These are phyloP conservation scores for Mylabris sibirica DNA, from an alignment of 2,888 invertebrate species.

Conservation along the genomic window DNA sequence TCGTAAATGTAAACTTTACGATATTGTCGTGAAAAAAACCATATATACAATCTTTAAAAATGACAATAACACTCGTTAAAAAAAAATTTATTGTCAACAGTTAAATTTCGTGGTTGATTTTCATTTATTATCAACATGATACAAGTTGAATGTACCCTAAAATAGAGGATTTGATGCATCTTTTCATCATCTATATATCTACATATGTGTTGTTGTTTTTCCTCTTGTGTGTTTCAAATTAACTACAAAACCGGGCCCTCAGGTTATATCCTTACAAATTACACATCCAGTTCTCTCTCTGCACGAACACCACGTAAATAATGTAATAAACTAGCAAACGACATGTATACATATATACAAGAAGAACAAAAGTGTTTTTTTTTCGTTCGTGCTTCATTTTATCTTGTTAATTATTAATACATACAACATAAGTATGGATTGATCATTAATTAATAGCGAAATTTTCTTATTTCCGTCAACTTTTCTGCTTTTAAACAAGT, in stretches of 20 bases:
- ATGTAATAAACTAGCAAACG: constrained; percentile 17
- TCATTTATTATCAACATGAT: constrained; percentile 27
- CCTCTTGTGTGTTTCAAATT: constrained; percentile 39
- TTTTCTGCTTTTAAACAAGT: no score
- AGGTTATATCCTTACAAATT: constrained; percentile 38
- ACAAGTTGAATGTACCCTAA: constrained; percentile 38
- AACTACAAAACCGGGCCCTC: constrained; percentile 38
- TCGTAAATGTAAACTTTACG: no score
- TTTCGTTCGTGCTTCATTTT: not conserved
- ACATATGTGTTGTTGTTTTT: constrained; percentile 20
- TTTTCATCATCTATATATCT: constrained; percentile 37
- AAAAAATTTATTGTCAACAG: constrained; percentile 16
- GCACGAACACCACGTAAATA: constrained; percentile 17
- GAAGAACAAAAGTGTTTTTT: not conserved
- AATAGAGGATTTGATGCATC: constrained; percentile 22
- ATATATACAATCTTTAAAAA: not conserved
- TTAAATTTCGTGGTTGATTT: constrained; percentile 13
- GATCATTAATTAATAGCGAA: not conserved
- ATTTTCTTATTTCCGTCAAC: not conserved
- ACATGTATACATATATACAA: constrained; percentile 9
- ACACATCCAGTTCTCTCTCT: constrained; percentile 19
- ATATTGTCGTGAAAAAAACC: no score
- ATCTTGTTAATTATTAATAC: not conserved
- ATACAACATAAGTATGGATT: not conserved
- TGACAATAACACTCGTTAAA: not conserved